phyloP scores from a whole-genome alignment of 2,113 vertebrate species.

The Seriola aureovittata region DNA sequence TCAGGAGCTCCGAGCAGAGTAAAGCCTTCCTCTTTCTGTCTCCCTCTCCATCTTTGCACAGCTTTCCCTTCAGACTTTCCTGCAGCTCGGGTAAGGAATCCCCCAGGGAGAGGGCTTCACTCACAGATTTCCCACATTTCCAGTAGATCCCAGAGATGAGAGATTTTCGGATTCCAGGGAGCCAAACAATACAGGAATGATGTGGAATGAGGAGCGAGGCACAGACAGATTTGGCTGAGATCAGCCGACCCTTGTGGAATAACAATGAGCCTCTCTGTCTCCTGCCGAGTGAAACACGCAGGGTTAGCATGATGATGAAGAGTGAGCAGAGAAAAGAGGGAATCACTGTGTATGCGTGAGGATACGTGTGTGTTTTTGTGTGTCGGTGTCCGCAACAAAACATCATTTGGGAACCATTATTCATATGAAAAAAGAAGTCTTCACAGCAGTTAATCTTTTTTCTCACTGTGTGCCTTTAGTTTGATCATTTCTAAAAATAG shows the following conservation, averaged over 20 bases:
- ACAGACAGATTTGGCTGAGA: constrained; percentile 78
- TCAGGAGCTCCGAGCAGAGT: constrained; percentile 43
- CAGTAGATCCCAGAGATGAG: constrained; percentile 73
- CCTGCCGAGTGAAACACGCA: constrained; percentile 72
- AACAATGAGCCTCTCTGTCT: constrained; percentile 81
- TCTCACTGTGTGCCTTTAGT: constrained; percentile 49
- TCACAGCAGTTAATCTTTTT: constrained; percentile 51
- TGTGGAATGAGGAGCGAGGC: constrained; percentile 73
- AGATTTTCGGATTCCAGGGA: constrained; percentile 73
- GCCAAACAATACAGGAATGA: constrained; percentile 76
- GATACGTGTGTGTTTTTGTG: constrained; percentile 19
- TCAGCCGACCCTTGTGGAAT: constrained; percentile 80
- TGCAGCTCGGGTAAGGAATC: constrained; percentile 39
- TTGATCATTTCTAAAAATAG: constrained; percentile 67
- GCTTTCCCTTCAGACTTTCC: constrained; percentile 58
- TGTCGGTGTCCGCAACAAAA: constrained; percentile 33
- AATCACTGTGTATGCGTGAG: constrained; percentile 28
- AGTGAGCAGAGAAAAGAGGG: constrained; percentile 45
- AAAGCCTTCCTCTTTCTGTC: constrained; percentile 59
- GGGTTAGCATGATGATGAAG: constrained; percentile 76
- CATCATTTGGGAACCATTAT: constrained; percentile 56
- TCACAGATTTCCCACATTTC: constrained; percentile 73
- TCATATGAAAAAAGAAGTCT: constrained; percentile 29
- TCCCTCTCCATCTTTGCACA: constrained; percentile 56
- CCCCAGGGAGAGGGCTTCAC: constrained; percentile 59